Conservation (phyloP, 2,113 vertebrate species). For the Lampris incognitus region DNA sequence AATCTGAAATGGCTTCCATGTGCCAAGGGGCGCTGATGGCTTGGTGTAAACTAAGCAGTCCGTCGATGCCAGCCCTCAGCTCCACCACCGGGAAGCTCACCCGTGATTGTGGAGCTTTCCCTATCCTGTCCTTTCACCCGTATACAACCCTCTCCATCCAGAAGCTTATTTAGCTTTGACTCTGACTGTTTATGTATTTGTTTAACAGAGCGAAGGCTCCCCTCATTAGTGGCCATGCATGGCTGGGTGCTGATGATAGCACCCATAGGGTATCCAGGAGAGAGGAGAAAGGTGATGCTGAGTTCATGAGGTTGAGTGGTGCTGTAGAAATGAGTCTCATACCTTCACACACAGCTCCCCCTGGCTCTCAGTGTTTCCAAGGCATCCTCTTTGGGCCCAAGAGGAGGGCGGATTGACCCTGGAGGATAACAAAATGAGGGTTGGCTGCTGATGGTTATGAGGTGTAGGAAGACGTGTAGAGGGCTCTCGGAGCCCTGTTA, state of each 20-base stretch:
- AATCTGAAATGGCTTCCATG: slow-evolving; percentile 70
- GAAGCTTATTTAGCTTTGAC: slow-evolving; percentile 52
- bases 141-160: not conserved
- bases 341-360: slow-evolving; percentile 16
- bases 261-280: slow-evolving; percentile 52
- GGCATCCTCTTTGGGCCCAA: slow-evolving; percentile 38
- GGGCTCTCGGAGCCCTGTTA: not conserved
- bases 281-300: slow-evolving; percentile 50
- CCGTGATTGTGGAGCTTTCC: slow-evolving; percentile 33
- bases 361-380: slow-evolving; percentile 31
- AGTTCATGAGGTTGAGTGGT: slow-evolving; percentile 56
- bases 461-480: slow-evolving; percentile 18
- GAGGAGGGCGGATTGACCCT: slow-evolving; percentile 47
- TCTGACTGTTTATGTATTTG: slow-evolving; percentile 63
- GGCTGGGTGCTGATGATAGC: slow-evolving; percentile 57
- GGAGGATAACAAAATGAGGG: slow-evolving; percentile 33
- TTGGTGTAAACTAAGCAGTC: slow-evolving; percentile 44
- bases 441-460: slow-evolving; percentile 38
- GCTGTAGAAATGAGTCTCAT: no score
- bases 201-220: slow-evolving; percentile 52
- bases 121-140: slow-evolving; percentile 11
- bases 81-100: slow-evolving; percentile 34
- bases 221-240: slow-evolving; percentile 61
- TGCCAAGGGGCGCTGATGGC: slow-evolving; percentile 56
- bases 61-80: slow-evolving; percentile 34